phyloP scores from a whole-genome alignment of 2,888 invertebrate genomes.

The Plemyria rubiginata region DNA sequence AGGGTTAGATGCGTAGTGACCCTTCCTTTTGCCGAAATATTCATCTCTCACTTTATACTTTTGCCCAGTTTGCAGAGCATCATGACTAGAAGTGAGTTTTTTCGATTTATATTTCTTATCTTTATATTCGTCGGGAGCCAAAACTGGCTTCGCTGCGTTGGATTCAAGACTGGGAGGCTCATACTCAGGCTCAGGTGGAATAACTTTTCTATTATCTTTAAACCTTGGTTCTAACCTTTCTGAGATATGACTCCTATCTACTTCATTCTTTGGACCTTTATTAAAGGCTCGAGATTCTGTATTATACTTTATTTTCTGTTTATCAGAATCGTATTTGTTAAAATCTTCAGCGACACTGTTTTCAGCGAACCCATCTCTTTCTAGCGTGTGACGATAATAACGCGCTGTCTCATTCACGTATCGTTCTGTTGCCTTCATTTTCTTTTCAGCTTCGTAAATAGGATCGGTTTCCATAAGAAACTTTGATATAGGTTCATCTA shows the following conservation, averaged over 20 bases:
- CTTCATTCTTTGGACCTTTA: constrained; percentile 67
- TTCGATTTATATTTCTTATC: constrained; percentile 80
- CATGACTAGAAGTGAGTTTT: constrained; percentile 80
- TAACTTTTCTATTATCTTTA: constrained; percentile 64
- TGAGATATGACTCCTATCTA: constrained; percentile 71
- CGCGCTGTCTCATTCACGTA: constrained; percentile 84
- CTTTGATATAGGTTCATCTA: constrained; percentile 73
- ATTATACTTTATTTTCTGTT: constrained; percentile 73
- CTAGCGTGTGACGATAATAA: constrained; percentile 83
- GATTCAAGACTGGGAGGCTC: constrained; percentile 89
- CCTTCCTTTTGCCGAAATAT: constrained; percentile 76
- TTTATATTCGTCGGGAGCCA: constrained; percentile 86
- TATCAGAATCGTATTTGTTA: constrained; percentile 79
- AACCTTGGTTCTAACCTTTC: constrained; percentile 66
- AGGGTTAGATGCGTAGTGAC: constrained; percentile 86
- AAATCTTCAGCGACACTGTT: constrained; percentile 81
- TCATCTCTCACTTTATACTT: constrained; percentile 78
- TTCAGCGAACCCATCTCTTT: constrained; percentile 83
- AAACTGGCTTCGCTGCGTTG: constrained; percentile 81
- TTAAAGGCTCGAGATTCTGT: constrained; percentile 71
- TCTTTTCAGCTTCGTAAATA: constrained; percentile 74
- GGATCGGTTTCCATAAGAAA: constrained; percentile 78
- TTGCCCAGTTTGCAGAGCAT: constrained; percentile 71
- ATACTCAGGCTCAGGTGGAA: constrained; percentile 82
- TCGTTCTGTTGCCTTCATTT: constrained; percentile 81